Evolutionary conservation across 2,888 invertebrate species (phyloP).

Genomic region (Cheilosia grossa): DNA sequence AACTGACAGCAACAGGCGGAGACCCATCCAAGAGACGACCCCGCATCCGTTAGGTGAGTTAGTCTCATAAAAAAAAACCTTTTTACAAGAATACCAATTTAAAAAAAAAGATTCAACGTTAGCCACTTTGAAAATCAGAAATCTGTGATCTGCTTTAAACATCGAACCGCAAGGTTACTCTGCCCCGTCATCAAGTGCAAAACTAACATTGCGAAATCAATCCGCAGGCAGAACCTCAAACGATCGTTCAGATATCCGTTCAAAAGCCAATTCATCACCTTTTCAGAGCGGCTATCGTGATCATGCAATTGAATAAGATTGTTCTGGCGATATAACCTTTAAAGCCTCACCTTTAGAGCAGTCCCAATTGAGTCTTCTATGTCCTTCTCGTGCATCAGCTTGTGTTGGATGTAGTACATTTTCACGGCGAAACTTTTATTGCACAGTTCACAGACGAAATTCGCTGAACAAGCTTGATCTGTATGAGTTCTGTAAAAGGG

Average conservation of each 20-base stretch:
- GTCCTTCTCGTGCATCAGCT: conserved; percentile 84
- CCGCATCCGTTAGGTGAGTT: no score
- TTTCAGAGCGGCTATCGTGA: conserved; percentile 10
- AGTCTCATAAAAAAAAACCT: no score
- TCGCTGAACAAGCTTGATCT: conserved; percentile 80
- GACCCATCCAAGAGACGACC: no score
- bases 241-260: conserved; percentile 71
- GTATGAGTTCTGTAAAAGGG: conserved; percentile 79
- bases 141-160: conserved; percentile 54
- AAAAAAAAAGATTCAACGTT: no score
- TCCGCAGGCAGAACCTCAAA: conserved; percentile 60
- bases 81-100: no score
- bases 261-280: conserved; percentile 64
- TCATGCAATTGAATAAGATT: not conserved
- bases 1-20: no score
- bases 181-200: conserved; percentile 52
- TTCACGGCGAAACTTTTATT: conserved; percentile 88
- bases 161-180: conserved; percentile 64
- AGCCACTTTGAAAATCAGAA: conserved; percentile 50
- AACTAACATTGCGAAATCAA: conserved; percentile 58
- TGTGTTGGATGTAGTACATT: conserved; percentile 87
- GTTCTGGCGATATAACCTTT: not conserved
- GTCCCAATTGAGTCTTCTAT: conserved; percentile 68
- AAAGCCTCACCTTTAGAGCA: conserved; percentile 68
- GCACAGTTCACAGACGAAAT: conserved; percentile 87